Conservation (phyloP, 2,113 vertebrate species). For the Bubalus kerabau region DNA sequence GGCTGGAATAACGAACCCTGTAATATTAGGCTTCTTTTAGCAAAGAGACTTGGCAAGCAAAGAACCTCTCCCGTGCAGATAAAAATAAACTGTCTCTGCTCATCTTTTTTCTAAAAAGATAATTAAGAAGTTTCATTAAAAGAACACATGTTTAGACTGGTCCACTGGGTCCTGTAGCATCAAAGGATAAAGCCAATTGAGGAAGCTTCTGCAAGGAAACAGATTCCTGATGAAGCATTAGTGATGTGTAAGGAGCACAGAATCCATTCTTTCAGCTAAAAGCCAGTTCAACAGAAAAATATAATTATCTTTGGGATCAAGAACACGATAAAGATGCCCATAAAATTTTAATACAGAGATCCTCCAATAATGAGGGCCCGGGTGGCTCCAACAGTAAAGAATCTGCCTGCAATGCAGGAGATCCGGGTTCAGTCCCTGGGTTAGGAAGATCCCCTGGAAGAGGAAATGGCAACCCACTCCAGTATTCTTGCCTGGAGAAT, state of each 20-base stretch:
- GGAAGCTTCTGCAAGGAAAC: slow-evolving; percentile 1
- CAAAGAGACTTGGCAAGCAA: slow-evolving; percentile 50
- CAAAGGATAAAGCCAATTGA: slow-evolving; percentile 32
- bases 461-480: background rate
- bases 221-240: slow-evolving; percentile 47
- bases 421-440: background rate
- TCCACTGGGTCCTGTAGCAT: background rate
- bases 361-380: background rate
- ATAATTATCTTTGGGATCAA: slow-evolving; percentile 22
- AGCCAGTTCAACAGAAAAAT: slow-evolving; percentile 31
- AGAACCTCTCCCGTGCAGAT: slow-evolving; percentile 47
- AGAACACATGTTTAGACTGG: slow-evolving; percentile 50
- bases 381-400: background rate
- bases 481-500: background rate
- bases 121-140: slow-evolving; percentile 65
- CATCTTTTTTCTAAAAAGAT: slow-evolving; percentile 56
- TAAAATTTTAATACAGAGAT: background rate
- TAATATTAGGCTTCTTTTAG: slow-evolving; percentile 52
- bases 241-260: background rate
- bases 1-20: background rate
- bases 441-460: background rate
- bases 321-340: background rate
- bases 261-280: background rate
- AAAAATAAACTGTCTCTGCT: slow-evolving; percentile 65
- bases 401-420: background rate